phyloP scores from a whole-genome alignment of 53 echinoderm and acorn worm species.

The Mesocentrotus franciscanus region DNA sequence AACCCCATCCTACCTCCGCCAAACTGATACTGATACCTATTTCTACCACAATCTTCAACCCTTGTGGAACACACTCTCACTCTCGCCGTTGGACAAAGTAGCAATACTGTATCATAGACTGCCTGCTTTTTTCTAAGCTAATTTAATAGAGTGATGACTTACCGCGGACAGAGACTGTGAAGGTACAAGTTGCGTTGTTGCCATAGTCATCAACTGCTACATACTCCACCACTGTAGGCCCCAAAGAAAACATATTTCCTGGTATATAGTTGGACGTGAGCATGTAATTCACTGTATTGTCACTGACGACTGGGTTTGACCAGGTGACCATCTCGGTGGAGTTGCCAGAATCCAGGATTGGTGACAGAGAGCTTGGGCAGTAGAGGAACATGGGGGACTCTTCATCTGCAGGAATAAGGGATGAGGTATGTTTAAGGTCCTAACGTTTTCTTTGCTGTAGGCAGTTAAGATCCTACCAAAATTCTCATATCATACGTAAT shows the following conservation, averaged over 20 bases:
- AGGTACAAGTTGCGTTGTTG: slow-evolving; percentile 57
- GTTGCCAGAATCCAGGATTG: slow-evolving; percentile 33
- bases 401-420: slow-evolving; percentile 25
- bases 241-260: slow-evolving; percentile 63
- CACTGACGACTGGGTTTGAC: slow-evolving; percentile 60
- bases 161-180: slow-evolving; percentile 72
- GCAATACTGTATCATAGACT: too few relatives aligned
- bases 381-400: slow-evolving; percentile 68
- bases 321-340: slow-evolving; percentile 65
- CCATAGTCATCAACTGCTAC: slow-evolving; percentile 63
- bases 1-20: too few relatives aligned
- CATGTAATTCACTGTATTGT: slow-evolving; percentile 58
- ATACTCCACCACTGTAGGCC: slow-evolving; percentile 62
- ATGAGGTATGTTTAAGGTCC: background rate
- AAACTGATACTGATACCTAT: too few relatives aligned
- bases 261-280: slow-evolving; percentile 43
- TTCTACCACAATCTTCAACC: too few relatives aligned
- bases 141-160: background rate
- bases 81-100: too few relatives aligned
- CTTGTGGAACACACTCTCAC: too few relatives aligned
- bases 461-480: background rate
- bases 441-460: too few relatives aligned
- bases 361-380: slow-evolving; percentile 52
- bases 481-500: background rate
- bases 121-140: too few relatives aligned